phyloP scores from a whole-genome alignment of 2,797 vertebrate genomes.

The Decapterus maruadsi region DNA sequence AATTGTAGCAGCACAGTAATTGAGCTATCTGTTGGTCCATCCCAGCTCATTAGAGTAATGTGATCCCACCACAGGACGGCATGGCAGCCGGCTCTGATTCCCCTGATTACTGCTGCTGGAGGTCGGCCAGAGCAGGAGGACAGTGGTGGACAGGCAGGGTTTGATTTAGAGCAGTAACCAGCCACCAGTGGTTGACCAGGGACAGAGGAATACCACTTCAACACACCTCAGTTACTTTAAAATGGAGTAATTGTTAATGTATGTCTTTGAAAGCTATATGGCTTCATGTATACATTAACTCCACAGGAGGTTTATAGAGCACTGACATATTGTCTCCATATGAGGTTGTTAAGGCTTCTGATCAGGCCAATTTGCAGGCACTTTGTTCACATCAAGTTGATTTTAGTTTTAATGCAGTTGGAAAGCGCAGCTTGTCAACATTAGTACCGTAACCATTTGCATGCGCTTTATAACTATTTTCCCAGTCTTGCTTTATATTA shows the following conservation, averaged over 20 bases:
- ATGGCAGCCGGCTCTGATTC: constrained; percentile 51
- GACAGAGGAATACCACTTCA: constrained; percentile 5
- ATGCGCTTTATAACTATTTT: neutral
- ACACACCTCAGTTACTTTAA: neutral
- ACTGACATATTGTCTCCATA: neutral
- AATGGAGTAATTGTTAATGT: neutral
- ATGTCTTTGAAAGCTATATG: neutral
- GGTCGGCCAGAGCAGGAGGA: constrained; percentile 54
- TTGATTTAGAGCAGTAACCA: constrained; percentile 38
- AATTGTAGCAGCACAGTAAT: constrained; percentile 73
- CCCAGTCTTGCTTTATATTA: neutral
- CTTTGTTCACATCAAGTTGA: neutral
- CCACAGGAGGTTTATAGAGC: neutral
- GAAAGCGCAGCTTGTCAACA: neutral
- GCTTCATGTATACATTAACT: too few species aligned
- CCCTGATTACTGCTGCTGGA: constrained; percentile 71
- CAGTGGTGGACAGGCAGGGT: constrained; percentile 20
- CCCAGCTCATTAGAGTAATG: constrained; percentile 74
- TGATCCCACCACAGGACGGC: constrained; percentile 57
- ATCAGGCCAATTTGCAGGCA: neutral
- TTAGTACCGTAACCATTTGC: neutral
- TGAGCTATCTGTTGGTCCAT: constrained; percentile 69
- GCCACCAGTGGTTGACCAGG: neutral
- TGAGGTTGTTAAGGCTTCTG: neutral
- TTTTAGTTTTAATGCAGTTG: neutral